Conservation (phyloP, 2,797 vertebrate genomes). For the Luscinia megarhynchos region DNA sequence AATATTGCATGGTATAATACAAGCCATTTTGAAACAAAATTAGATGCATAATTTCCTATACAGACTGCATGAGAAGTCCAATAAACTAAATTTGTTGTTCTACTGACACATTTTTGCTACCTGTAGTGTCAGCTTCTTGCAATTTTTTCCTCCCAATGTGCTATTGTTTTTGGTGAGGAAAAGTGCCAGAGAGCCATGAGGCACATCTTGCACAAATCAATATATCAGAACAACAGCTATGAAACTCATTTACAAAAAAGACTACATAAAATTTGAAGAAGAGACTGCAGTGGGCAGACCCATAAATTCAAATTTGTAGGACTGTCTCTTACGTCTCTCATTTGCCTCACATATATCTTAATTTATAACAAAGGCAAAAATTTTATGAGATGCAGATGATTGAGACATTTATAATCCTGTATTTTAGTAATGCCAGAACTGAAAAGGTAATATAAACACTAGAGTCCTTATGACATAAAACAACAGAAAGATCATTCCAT, state of each 20-base stretch:
- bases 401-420: not conserved
- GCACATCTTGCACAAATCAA: slow-evolving; percentile 24
- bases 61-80: slow-evolving; percentile 14
- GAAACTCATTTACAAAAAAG: slow-evolving; percentile 1
- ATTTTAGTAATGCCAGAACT: not conserved
- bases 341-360: not conserved
- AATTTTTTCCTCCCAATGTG: not conserved
- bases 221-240: slow-evolving; percentile 1
- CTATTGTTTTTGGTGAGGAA: slow-evolving; percentile 35
- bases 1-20: slow-evolving; percentile 48
- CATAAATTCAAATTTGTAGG: not conserved
- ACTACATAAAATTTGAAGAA: not conserved
- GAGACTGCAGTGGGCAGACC: not conserved
- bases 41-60: slow-evolving; percentile 67
- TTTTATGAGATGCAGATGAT: not conserved
- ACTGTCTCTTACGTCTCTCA: not conserved
- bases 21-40: slow-evolving; percentile 75
- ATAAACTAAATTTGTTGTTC: slow-evolving; percentile 61
- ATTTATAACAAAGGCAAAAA: not conserved
- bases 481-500: not conserved
- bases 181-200: not conserved
- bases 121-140: slow-evolving; percentile 40
- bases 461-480: not conserved
- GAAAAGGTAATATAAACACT: not conserved
- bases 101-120: slow-evolving; percentile 34